phyloP scores from a whole-genome alignment of 1,140 invertebrate species.

The Pseudachorutes palmiensis region DNA sequence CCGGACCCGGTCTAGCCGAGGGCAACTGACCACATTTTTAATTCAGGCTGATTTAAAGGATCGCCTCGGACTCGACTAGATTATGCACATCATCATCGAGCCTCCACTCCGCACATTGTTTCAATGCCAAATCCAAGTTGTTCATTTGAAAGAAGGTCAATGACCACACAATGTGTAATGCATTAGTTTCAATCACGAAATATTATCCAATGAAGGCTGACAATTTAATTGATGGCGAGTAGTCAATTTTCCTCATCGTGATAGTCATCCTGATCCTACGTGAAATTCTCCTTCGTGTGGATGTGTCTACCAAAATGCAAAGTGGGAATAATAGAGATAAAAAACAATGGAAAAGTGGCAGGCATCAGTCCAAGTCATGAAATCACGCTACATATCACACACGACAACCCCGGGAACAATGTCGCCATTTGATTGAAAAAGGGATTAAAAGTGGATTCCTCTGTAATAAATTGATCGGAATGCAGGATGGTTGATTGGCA shows the following conservation, averaged over 20 bases:
- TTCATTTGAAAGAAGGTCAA: no score
- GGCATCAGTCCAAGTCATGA: not conserved
- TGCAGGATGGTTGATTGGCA: no score
- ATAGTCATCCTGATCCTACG: no score
- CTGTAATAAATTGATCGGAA: no score
- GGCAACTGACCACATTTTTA: no score
- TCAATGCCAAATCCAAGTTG: no score
- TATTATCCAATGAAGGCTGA: not conserved
- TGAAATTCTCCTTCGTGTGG: not conserved
- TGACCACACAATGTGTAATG: not conserved
- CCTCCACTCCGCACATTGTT: no score
- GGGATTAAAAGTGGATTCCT: not conserved
- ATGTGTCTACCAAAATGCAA: not conserved
- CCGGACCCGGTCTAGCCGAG: no score
- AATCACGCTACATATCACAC: not conserved
- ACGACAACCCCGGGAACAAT: not conserved
- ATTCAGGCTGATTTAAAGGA: no score
- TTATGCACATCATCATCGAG: no score
- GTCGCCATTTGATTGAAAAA: not conserved
- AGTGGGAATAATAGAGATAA: not conserved
- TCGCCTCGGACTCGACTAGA: no score
- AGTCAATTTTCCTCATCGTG: not conserved
- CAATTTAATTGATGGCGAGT: slow-evolving; percentile 10
- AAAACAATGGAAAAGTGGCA: not conserved
- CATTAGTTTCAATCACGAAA: slow-evolving; percentile 7